Conservation (phyloP, 2,888 invertebrate species). For the Sinodicranocentrus sp. region DNA sequence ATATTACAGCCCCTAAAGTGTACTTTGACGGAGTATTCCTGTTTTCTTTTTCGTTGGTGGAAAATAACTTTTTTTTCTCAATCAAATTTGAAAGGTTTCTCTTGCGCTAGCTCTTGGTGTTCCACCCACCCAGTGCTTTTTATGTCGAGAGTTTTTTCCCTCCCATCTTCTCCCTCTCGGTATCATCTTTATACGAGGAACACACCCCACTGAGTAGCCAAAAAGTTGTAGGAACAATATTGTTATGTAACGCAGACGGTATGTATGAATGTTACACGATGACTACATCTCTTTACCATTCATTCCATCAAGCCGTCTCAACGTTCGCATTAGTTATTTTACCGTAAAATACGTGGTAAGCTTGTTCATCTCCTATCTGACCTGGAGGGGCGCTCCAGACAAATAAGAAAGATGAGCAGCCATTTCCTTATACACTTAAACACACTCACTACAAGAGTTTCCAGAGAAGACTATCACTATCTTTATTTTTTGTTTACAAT, state of each 20-base stretch:
- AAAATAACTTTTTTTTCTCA: constrained; percentile 30
- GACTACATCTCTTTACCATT: constrained; percentile 4
- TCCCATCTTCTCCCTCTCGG: constrained; percentile 12
- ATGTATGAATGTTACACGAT: constrained; percentile 7
- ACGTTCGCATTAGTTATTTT: constrained; percentile 7
- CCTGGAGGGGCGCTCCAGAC: constrained; percentile 3
- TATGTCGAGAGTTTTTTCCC: constrained; percentile 5
- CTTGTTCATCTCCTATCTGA: constrained; percentile 5
- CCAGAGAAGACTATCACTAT: neutral
- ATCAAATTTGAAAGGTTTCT: constrained; percentile 57
- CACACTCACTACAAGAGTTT: neutral
- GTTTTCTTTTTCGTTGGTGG: constrained; percentile 1
- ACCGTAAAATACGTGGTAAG: constrained; percentile 5
- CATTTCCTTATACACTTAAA: neutral
- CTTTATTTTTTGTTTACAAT: constrained; percentile 46
- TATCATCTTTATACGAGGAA: neutral
- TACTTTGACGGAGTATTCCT: neutral
- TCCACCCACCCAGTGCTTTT: constrained; percentile 38
- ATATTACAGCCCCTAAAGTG: constrained; percentile 3
- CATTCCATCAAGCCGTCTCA: neutral
- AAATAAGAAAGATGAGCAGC: constrained; percentile 21
- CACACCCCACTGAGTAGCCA: constrained; percentile 27
- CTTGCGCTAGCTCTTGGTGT: neutral
- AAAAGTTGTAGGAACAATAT: constrained; percentile 20
- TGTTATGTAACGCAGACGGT: neutral